Evolutionary conservation across 1,140 invertebrate species (phyloP).

Genomic region (Aphis craccivora): DNA sequence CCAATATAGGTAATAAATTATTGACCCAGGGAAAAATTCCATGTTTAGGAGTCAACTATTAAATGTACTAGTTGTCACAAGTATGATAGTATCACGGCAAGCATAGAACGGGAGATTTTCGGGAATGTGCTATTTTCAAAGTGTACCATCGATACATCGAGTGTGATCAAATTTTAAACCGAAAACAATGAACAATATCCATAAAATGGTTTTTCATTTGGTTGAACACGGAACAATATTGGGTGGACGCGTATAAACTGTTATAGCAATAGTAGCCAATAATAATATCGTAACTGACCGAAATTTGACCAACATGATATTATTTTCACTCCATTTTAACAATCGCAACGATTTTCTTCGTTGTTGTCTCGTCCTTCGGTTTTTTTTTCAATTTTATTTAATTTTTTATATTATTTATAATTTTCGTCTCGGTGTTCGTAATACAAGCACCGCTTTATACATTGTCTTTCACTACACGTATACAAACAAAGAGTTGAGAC

Average conservation of each 20-base stretch:
- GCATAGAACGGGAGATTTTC: neutral
- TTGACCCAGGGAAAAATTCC: neutral
- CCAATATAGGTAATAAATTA: too few species aligned
- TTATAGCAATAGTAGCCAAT: neutral
- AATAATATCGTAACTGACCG: neutral
- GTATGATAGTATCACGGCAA: neutral
- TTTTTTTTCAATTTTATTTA: neutral
- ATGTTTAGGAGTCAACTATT: neutral
- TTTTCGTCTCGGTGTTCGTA: constrained; percentile 20
- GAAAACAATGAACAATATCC: neutral
- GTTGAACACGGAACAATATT: neutral
- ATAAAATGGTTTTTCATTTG: neutral
- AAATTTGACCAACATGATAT: neutral
- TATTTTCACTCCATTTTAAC: neutral
- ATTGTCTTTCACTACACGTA: constrained; percentile 42
- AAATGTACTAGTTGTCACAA: neutral
- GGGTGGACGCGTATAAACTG: neutral
- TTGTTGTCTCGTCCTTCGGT: neutral
- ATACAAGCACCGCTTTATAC: neutral
- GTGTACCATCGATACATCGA: neutral
- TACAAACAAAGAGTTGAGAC: neutral
- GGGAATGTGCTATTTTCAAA: neutral
- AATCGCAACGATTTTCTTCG: neutral
- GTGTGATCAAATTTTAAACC: neutral
- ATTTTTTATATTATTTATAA: neutral